A percentile compares a stretch with the other conserved stretches of the same genome.
Conservation (phyloP, 2,113 vertebrate species). For the Pagrus major region DNA sequence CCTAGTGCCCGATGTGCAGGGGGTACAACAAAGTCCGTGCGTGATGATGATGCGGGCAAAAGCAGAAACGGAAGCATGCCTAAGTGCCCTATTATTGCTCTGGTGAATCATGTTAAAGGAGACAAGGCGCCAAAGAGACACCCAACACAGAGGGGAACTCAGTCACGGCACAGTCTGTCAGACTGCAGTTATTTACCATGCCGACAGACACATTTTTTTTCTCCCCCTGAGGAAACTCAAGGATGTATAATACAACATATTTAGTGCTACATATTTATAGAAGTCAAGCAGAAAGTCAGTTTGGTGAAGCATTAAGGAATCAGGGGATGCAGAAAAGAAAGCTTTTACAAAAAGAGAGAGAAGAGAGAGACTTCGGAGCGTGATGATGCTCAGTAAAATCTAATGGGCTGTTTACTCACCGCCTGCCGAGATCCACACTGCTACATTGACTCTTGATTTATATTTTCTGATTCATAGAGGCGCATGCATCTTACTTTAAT, state of each 20-base stretch:
- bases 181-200: conserved; percentile 45
- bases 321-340: conserved; percentile 12
- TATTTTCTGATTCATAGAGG: conserved; percentile 78
- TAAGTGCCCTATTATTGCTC: conserved; percentile 70
- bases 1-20: conserved; percentile 59
- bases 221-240: conserved; percentile 39
- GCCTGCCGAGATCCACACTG: conserved; percentile 66
- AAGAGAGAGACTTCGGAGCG: conserved; percentile 47
- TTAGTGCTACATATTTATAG: conserved; percentile 54
- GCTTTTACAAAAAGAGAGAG: conserved; percentile 29
- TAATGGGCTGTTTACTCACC: conserved; percentile 81
- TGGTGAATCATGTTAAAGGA: conserved; percentile 67
- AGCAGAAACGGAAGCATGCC: conserved; percentile 50
- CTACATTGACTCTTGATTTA: conserved; percentile 79
- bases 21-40: conserved; percentile 25
- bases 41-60: conserved; percentile 38
- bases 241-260: conserved; percentile 63
- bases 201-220: conserved; percentile 58
- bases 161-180: conserved; percentile 52
- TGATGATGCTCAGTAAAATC: conserved; percentile 71
- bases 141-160: conserved; percentile 40
- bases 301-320: conserved; percentile 60
- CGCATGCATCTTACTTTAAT: conserved; percentile 83
- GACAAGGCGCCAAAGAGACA: conserved; percentile 59
- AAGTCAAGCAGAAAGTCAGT: conserved; percentile 70